phyloP scores from a whole-genome alignment of 2,797 vertebrate species.

The Channallabes apus region DNA sequence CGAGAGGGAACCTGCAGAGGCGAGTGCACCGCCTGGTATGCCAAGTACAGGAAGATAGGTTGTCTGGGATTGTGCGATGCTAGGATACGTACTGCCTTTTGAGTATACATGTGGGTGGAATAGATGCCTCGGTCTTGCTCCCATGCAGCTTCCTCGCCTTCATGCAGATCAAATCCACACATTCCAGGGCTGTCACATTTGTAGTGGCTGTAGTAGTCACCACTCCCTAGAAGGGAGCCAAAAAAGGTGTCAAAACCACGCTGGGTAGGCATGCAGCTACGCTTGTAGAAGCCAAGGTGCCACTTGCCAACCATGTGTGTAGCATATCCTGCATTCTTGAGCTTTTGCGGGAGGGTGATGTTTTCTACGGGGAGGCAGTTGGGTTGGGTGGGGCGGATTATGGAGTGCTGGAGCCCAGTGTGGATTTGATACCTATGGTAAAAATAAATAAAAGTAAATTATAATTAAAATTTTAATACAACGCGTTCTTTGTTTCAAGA shows the following conservation, averaged over 20 bases:
- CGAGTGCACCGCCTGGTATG: constrained; percentile 94
- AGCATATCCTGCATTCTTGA: constrained; percentile 89
- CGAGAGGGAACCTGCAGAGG: constrained; percentile 89
- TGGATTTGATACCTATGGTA: constrained; percentile 93
- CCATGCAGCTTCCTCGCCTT: constrained; percentile 92
- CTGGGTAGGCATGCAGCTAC: constrained; percentile 91
- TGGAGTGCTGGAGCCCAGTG: constrained; percentile 96
- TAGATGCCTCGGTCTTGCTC: constrained; percentile 89
- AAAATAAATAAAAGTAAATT: constrained; percentile 37
- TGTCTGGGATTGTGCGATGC: constrained; percentile 81
- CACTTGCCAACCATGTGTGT: constrained; percentile 99
- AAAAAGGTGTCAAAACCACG: constrained; percentile 96
- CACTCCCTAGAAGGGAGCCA: constrained; percentile 91
- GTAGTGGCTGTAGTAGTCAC: constrained; percentile 95
- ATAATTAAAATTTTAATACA: neutral
- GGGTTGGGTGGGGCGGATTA: constrained; percentile 91
- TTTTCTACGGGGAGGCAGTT: constrained; percentile 95
- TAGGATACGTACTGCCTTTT: constrained; percentile 85
- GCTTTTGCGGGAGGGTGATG: constrained; percentile 90
- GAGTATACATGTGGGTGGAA: constrained; percentile 93
- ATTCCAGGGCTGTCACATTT: constrained; percentile 92
- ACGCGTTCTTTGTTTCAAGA: neutral
- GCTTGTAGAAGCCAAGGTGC: constrained; percentile 96
- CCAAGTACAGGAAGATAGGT: constrained; percentile 91
- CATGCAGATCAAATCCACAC: constrained; percentile 93